Evolutionary conservation across 2,113 vertebrate genomes (phyloP), one percentile per base, ranked within the genome.

Genomic region (Lanius collurio): DNA sequence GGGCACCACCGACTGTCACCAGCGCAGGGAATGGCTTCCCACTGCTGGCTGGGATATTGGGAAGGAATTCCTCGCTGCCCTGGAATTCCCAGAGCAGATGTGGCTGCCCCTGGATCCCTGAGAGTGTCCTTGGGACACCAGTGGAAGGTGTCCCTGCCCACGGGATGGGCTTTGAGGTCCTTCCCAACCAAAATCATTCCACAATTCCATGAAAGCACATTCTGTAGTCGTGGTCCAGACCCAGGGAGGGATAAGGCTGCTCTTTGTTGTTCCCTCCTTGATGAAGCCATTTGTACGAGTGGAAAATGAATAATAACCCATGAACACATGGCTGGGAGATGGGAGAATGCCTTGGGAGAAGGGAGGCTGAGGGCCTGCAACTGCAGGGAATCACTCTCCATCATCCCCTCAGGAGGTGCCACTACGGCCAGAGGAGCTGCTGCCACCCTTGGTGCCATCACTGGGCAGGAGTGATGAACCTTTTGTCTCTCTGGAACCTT

Each of bases 321-420:
- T 2, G 35, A 59, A 35, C 3, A 10, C 4, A 1, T 22, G 35
- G 22, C 5, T 6, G 21, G 12, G 59, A n/a, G 55, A 28, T 11
- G 31, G 42, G 10, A 24, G 67, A 62, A 53, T 8, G 14, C 14
- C 42, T 26, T 7, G n/a, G 55, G 55, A 53, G 44, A 47, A 35
- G 77, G 41, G 60, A 83, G 47, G 69, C 30, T 27, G 35, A 35
- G 60, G 13, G 15, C 3, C 9, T 33, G 59, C 20, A 17, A 57
- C 47, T 2, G 0, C 47, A 10, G 67, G 2, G 44, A 39, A 1
- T 31, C 13, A 46, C 15, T 1, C 7, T 28, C 52, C 15, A 53
- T 4, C 15, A 7, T 65, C n/a, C 49, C 4, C n/a, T 69, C 39
- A 12, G 19, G 3, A 56, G 7, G 9, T 30, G 90, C 26, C 1